Conservation (phyloP, 92 coral and sea anemone genomes). For the Blastomussa wellsi region DNA sequence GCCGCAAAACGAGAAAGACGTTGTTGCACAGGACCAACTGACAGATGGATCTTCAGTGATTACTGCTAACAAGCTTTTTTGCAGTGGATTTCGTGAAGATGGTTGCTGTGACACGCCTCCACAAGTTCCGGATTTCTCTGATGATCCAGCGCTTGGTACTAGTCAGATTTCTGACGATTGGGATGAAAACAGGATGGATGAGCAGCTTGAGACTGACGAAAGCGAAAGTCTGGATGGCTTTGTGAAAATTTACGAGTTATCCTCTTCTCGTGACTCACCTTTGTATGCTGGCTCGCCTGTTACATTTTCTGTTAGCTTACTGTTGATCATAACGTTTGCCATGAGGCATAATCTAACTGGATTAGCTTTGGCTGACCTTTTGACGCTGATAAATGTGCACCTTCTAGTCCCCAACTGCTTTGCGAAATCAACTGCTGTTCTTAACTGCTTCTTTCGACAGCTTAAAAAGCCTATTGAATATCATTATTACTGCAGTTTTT, state of each 20-base stretch:
- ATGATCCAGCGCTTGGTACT: conserved; percentile 22
- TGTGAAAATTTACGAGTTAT: conserved; percentile 16
- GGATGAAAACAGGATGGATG: conserved; percentile 17
- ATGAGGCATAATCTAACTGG: conserved; percentile 60
- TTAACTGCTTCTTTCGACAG: neutral
- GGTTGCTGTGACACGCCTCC: too few relatives aligned
- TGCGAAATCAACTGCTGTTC: neutral
- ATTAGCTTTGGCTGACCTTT: conserved; percentile 52
- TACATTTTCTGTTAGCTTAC: conserved; percentile 27
- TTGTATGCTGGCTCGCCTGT: conserved; percentile 38
- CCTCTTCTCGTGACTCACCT: conserved; percentile 30
- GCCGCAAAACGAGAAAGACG: too few relatives aligned
- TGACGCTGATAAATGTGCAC: conserved; percentile 42
- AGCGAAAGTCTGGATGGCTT: conserved; percentile 20
- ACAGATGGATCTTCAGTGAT: too few relatives aligned
- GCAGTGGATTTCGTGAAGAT: too few relatives aligned
- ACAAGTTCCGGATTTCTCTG: neutral
- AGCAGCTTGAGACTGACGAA: conserved; percentile 26
- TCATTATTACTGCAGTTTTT: conserved; percentile 42
- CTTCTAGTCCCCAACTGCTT: conserved; percentile 46
- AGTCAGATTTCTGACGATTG: neutral
- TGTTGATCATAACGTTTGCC: conserved; percentile 52
- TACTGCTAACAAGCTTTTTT: too few relatives aligned
- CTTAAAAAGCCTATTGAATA: conserved; percentile 36
- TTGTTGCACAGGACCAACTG: too few relatives aligned